These are phyloP conservation scores for Noctua janthina DNA, from an alignment of 2,888 invertebrate genomes.

Conservation along the genomic window DNA sequence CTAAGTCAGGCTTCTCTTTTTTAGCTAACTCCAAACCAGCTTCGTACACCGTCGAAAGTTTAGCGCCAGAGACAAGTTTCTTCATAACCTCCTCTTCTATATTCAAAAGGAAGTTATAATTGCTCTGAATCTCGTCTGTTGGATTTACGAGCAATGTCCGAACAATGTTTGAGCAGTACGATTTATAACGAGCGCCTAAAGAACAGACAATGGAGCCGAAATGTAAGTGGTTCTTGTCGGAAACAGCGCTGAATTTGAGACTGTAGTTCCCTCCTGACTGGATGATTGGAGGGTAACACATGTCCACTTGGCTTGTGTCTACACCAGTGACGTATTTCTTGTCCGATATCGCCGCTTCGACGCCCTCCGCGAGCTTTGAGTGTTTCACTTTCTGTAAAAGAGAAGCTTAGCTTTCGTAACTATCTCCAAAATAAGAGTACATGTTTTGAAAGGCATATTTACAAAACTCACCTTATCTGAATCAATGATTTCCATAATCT, in stretches of 20 bases:
- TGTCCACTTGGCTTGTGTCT: slow-evolving; percentile 97
- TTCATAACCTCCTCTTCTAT: slow-evolving; percentile 97
- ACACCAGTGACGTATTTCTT: slow-evolving; percentile 98
- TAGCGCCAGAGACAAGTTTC: slow-evolving; percentile 94
- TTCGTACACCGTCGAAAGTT: slow-evolving; percentile 96
- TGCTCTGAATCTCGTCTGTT: slow-evolving; percentile 93
- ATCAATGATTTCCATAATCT: slow-evolving; percentile 99
- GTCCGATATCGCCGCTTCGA: slow-evolving; percentile 97
- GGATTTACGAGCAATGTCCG: slow-evolving; percentile 99
- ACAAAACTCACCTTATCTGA: slow-evolving; percentile 94
- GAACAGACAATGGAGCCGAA: slow-evolving; percentile 99
- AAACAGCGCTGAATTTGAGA: slow-evolving; percentile 98
- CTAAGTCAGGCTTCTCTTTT: slow-evolving; percentile 95
- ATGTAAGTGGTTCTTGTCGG: slow-evolving; percentile 98
- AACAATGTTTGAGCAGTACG: slow-evolving; percentile 99
- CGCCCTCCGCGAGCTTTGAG: slow-evolving; percentile 97
- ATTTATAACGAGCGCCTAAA: slow-evolving; percentile 98
- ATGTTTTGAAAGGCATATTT: neutral
- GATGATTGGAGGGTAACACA: slow-evolving; percentile 99
- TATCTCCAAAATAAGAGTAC: neutral
- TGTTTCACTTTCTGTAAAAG: slow-evolving; percentile 97
- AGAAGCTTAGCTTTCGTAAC: neutral
- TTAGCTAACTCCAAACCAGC: slow-evolving; percentile 95
- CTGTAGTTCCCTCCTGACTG: slow-evolving; percentile 99
- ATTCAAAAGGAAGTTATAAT: slow-evolving; percentile 97